These are phyloP conservation scores for Petroica traversi DNA, from an alignment of 2,113 vertebrate species.

Conservation along the genomic window DNA sequence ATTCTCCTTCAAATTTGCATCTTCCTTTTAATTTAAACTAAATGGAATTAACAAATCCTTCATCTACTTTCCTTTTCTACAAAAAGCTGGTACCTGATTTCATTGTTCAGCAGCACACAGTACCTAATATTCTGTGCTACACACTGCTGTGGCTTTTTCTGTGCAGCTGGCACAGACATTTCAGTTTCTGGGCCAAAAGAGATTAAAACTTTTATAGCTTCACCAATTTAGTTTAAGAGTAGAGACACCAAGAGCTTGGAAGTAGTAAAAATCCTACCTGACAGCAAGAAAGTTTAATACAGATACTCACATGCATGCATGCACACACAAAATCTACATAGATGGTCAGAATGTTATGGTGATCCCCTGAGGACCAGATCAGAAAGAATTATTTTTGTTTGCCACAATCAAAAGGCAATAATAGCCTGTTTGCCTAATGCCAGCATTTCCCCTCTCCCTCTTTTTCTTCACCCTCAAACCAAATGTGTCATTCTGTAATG, in stretches of 20 bases:
- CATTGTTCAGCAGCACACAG: neutral
- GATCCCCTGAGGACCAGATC: constrained; percentile 1
- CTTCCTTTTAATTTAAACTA: neutral
- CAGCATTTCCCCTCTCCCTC: neutral
- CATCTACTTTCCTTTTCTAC: neutral
- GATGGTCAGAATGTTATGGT: neutral
- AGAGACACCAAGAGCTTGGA: constrained; percentile 21
- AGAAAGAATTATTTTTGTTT: constrained; percentile 41
- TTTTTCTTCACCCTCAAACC: neutral
- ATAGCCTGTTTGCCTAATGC: neutral
- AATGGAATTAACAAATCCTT: neutral
- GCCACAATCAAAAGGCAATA: neutral
- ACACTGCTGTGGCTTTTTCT: neutral
- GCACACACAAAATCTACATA: neutral
- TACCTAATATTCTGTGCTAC: neutral
- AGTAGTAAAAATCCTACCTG: constrained; percentile 45
- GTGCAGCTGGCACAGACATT: neutral
- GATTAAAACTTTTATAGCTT: constrained; percentile 40
- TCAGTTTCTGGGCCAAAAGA: neutral
- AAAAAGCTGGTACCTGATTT: neutral
- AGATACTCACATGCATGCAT: neutral
- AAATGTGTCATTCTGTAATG: neutral
- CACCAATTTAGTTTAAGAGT: constrained; percentile 48
- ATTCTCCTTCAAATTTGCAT: neutral
- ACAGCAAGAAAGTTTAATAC: constrained; percentile 33